Conservation (phyloP, 2,888 invertebrate species). For the Lymantria dispar region DNA sequence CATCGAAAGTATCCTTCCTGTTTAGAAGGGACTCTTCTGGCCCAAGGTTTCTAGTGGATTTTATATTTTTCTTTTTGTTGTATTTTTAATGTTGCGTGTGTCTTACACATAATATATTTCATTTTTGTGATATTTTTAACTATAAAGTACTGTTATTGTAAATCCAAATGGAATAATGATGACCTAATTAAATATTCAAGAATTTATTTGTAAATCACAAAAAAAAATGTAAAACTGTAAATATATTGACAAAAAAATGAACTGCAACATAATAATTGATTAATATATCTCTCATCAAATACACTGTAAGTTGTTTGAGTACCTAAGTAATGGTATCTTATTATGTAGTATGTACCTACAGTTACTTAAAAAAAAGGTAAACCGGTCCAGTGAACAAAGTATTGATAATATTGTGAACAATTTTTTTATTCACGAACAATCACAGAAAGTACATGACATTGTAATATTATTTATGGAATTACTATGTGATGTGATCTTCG, state of each 20-base stretch:
- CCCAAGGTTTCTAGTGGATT: conserved; percentile 82
- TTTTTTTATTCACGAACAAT: conserved; percentile 82
- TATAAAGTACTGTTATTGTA: conserved; percentile 83
- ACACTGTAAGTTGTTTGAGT: conserved; percentile 79
- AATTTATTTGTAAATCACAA: conserved; percentile 83
- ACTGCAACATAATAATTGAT: conserved; percentile 81
- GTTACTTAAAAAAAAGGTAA: conserved; percentile 63
- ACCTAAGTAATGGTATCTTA: conserved; percentile 73
- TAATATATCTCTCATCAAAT: conserved; percentile 77
- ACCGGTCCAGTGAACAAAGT: conserved; percentile 83
- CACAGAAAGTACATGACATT: conserved; percentile 83
- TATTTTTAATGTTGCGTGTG: conserved; percentile 83
- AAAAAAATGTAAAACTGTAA: conserved; percentile 83
- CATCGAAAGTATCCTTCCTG: conserved; percentile 84
- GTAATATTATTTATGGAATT: conserved; percentile 84
- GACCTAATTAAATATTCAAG: conserved; percentile 83
- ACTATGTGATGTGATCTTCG: conserved; percentile 88
- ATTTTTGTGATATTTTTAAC: conserved; percentile 84
- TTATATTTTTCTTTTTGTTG: conserved; percentile 81
- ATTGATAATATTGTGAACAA: conserved; percentile 81
- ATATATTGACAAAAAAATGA: conserved; percentile 81
- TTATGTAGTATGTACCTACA: conserved; percentile 74
- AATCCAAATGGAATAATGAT: conserved; percentile 81
- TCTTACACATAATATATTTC: conserved; percentile 84
- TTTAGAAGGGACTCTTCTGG: conserved; percentile 80